These are phyloP conservation scores for Tetrax tetrax DNA, from an alignment of 2,113 vertebrate species.

Conservation along the genomic window DNA sequence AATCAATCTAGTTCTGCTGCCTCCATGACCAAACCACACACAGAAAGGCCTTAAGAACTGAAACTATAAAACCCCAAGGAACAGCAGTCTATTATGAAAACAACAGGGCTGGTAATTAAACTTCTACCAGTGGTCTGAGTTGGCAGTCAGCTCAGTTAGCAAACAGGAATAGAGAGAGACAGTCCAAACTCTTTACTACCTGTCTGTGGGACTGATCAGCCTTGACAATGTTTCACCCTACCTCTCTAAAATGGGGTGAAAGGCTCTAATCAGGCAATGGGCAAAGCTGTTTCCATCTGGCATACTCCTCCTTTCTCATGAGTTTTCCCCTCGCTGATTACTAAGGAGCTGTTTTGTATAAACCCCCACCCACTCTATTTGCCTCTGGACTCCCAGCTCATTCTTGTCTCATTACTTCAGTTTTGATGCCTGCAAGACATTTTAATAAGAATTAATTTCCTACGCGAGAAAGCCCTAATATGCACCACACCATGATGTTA, in stretches of 20 bases:
- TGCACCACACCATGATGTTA: not conserved
- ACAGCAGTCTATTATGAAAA: not conserved
- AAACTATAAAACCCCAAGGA: not conserved
- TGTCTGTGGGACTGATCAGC: not conserved
- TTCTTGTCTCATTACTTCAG: not conserved
- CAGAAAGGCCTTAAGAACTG: not conserved
- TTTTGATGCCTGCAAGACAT: not conserved
- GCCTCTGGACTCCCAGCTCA: not conserved
- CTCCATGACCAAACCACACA: not conserved
- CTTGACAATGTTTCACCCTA: not conserved
- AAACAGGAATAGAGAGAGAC: not conserved
- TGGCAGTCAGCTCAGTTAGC: not conserved
- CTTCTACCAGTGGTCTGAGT: not conserved
- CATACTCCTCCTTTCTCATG: not conserved
- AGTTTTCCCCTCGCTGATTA: not conserved
- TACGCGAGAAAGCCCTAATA: not conserved
- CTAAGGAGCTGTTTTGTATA: not conserved
- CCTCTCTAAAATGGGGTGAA: not conserved
- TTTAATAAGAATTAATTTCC: not conserved
- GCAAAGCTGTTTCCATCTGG: not conserved
- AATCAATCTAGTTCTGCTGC: not conserved
- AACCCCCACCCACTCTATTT: not conserved
- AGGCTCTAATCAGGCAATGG: not conserved
- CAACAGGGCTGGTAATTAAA: constrained; percentile 15
- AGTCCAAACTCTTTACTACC: not conserved